Evolutionary conservation across 37 sponge, comb jelly and placozoan genomes (phyloP), one percentile per base, ranked within the genome.

Genomic region (Ephydatia muelleri): DNA sequence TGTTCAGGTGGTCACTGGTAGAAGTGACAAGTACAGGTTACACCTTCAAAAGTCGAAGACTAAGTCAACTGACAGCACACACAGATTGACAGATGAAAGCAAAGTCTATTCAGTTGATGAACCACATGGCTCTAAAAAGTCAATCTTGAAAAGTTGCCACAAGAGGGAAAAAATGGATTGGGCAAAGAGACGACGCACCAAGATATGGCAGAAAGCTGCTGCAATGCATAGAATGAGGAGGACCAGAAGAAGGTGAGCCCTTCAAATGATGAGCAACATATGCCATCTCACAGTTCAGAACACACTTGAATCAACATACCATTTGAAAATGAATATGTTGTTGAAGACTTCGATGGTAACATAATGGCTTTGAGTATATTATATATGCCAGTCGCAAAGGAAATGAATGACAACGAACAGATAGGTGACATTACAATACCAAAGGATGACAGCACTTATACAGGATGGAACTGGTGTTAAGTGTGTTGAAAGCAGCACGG

Each of bases 1-100:
- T n/a, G n/a, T n/a, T n/a, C n/a, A 79, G 47, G 74, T n/a, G 25
- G 36, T 64, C 32, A 81, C 85, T 37, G 67, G 85, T 78, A 76
- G 79, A 23, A 19, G 28, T 25, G 49, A 69, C 37, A 13, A 38
- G 31, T 85, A 85, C 79, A 23, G 57, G 57, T 57, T 57, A 21
- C 16, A 57, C 57, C 57, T 57, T 57, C 57, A 57, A 16, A 57
- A 14, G 1, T 57, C 57, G 1, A 57, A 57, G 19, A 57, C 19
- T 5, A 57, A 57, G 57, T 4, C 57, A 5, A 57, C 19, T 57
- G 57, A 57, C 16, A 57, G 19, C 57, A 11, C 57, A 57, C 57
- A 57, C 0, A 57, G 19, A 14, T 57, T 21, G 16, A 57, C 6
- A n/a, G n/a, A n/a, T n/a, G n/a, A n/a, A n/a, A n/a, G n/a, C n/a